These are phyloP conservation scores for Agrotis exclamationis DNA, from an alignment of 2,888 invertebrate genomes.

Conservation along the genomic window DNA sequence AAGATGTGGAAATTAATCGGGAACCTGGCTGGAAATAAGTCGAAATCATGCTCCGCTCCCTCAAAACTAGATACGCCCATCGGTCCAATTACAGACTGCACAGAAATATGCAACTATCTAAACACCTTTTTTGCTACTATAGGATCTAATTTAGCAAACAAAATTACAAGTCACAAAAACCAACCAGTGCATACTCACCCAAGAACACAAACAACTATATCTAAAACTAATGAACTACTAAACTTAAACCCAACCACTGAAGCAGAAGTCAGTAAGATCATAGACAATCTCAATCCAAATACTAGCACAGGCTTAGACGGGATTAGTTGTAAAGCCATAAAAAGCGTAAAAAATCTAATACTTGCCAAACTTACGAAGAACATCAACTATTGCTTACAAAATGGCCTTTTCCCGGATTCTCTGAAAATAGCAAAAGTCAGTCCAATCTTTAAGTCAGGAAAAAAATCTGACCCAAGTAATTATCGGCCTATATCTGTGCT, in stretches of 20 bases:
- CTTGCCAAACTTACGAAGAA: too few species aligned
- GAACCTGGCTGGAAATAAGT: not conserved
- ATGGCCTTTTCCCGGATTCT: not conserved
- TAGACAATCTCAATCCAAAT: too few species aligned
- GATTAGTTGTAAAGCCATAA: too few species aligned
- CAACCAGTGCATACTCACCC: not conserved
- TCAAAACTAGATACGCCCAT: not conserved
- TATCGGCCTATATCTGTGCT: too few species aligned
- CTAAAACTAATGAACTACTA: not conserved
- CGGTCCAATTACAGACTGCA: too few species aligned
- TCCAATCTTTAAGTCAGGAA: not conserved
- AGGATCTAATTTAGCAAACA: too few species aligned
- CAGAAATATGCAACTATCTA: too few species aligned
- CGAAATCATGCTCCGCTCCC: not conserved
- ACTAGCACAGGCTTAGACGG: too few species aligned
- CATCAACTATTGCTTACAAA: not conserved
- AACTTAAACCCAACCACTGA: not conserved
- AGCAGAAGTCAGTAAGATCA: not conserved
- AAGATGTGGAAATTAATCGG: not conserved
- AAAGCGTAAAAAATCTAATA: too few species aligned
- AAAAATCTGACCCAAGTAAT: not conserved
- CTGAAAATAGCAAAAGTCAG: not conserved
- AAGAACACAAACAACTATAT: not conserved
- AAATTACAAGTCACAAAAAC: too few species aligned
- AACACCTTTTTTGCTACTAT: too few species aligned